Evolutionary conservation across 2,113 vertebrate species (phyloP), one percentile per base, ranked within the genome.

Genomic region (Corythoichthys haematopterus): DNA sequence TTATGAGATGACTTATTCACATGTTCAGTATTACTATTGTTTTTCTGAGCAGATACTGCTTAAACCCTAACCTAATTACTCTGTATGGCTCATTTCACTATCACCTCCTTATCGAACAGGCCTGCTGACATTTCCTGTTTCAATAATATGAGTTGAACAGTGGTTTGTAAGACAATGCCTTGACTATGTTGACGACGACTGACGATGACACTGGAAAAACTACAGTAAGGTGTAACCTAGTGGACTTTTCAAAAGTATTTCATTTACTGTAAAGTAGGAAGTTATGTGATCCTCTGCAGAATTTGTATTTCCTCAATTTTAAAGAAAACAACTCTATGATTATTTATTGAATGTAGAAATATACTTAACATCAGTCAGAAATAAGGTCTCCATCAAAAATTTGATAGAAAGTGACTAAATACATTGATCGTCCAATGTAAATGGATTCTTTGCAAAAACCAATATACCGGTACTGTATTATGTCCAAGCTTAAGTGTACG

Each of bases 101-200:
- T 76, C 68, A 16, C 78, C 68, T 28, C 76, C 72, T 70, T 61
- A 59, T 82, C 78, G 65, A 81, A 73, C 66, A 65, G 72, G 62
- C 71, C 74, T 56, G 69, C 85, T 87, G 86, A 88, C 81, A 80
- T 64, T 82, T 81, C 83, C 78, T 61, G 70, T 88, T 87, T 80
- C 77, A 79, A 28, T 88, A 86, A 85, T 65, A 69, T 76, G 67
- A 76, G 61, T 75, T 65, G 16, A 14, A 45, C 64, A 15, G 59
- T 55, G 62, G 33, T 36, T 57, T 57, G 55, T 36, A 36, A 15
- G 55, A 55, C 33, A 55, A 55, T 55, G 52, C 33, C n/a, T 3
- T 28, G 20, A 10, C 33, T n/a, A 28, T 28, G 52, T 9, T 55
- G 20, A 55, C 20, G 20, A 2, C 33, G 20, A 20, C 3, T 11